phyloP scores from a whole-genome alignment of 2,888 invertebrate species.

The Axea sp. region DNA sequence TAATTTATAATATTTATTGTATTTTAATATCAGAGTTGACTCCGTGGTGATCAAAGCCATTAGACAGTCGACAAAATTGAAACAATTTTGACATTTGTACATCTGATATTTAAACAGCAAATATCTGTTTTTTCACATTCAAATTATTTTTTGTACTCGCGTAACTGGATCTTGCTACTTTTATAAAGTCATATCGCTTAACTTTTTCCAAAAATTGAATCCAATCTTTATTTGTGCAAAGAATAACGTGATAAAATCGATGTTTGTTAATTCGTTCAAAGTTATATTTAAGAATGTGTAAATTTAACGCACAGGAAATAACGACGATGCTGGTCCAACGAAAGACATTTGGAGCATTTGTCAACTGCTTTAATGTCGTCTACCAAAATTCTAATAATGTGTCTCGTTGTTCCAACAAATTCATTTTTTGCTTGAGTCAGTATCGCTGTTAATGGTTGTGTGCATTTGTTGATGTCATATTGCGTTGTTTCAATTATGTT shows the following conservation, averaged over 20 bases:
- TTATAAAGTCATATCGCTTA: no score
- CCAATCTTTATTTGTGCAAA: neutral
- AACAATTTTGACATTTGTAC: neutral
- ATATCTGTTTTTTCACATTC: no score
- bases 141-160: no score
- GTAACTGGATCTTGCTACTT: no score
- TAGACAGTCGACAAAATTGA: constrained; percentile 19
- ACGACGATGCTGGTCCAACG: neutral
- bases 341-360: no score
- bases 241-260: neutral
- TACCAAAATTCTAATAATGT: no score
- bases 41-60: constrained; percentile 37
- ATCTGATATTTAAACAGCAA: neutral
- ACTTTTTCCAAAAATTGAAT: no score
- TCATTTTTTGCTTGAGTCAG: constrained; percentile 4
- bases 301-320: no score
- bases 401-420: constrained; percentile 1
- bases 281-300: neutral
- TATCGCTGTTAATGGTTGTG: constrained; percentile 32
- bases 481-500: constrained; percentile 54
- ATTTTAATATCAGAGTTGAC: no score
- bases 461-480: constrained; percentile 58
- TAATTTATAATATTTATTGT: no score
- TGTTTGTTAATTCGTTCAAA: neutral
- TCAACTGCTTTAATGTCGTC: no score